These are phyloP conservation scores for Notarius lentiginosus DNA, from an alignment of 2,113 vertebrate species.

Conservation along the genomic window DNA sequence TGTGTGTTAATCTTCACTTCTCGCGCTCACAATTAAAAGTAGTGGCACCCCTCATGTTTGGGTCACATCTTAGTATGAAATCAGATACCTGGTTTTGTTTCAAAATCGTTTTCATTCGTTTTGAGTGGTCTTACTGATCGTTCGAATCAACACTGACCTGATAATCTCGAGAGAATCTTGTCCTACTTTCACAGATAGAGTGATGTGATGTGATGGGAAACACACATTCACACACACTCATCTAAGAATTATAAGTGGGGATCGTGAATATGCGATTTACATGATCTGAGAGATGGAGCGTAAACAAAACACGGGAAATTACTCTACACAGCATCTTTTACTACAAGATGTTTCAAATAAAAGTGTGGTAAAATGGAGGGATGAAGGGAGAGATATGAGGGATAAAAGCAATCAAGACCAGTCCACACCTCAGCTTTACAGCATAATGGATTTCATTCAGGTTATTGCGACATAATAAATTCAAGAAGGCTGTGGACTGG, in stretches of 20 bases:
- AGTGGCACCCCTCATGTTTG: background rate
- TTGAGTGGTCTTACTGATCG: background rate
- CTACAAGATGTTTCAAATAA: background rate
- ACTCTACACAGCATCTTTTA: background rate
- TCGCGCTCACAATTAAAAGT: background rate
- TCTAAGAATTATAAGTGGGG: background rate
- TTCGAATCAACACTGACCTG: background rate
- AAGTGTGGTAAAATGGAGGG: background rate
- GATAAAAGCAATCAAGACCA: constrained; percentile 21
- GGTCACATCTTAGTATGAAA: background rate
- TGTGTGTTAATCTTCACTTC: background rate
- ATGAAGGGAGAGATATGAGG: background rate
- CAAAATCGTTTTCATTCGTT: background rate
- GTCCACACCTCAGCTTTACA: constrained; percentile 16
- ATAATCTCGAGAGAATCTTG: background rate
- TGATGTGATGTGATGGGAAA: background rate
- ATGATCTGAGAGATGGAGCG: background rate
- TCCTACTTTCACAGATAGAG: background rate
- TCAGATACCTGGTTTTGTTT: background rate
- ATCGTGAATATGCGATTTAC: background rate
- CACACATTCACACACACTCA: background rate
- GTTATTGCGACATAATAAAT: background rate
- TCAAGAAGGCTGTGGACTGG: background rate
- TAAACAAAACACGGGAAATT: background rate
- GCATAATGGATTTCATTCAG: background rate